Base-by-base conservation (phyloP, 1,140 invertebrate species). In the Bombus balteatus region DNA sequence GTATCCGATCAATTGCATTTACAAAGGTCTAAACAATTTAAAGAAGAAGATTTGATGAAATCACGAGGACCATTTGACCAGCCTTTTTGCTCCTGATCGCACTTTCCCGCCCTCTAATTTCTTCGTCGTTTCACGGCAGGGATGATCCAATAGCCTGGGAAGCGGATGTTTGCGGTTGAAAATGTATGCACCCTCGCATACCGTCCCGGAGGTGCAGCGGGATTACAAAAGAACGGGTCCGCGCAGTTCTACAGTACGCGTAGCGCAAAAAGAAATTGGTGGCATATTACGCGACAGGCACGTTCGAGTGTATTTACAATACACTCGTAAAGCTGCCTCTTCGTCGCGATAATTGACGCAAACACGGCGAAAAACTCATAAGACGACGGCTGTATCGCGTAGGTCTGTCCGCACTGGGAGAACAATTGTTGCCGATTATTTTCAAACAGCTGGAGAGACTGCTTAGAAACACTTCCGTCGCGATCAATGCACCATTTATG, bases 171-270 rank as follows among this genome's bases (percentile, higher is more conserved):
- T 93, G 92, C 89, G 78, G 83, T 88, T 82, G 84, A n/a, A 89
- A 92, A 93, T 92, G 91, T 93, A 93, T 93, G 93, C 93, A 93
- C 93, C 93, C 92, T 92, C 89, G 79, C 34, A 47, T 53, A 41
- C 34, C 47, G 34, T 72, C 8, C 68, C 77, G 47, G 66, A 89
- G 81, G 79, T 87, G 83, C 82, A 81, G 79, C 57, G 57, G 25
- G 75, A 71, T 77, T 76, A 80, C 70, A 80, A 89, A 72, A 83
- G 83, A 83, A 80, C 83, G 75, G 65, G 43, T 34, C 62, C 34
- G 39, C 68, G 81, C 68, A 32, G 62, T 73, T 66, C 79, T 89
- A 89, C 83, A 76, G 87, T 83, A 34, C 34, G 88, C 39, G 88
- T 53, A 59, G 84, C 88, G 86, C 37, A 81, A 87, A 87, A 87